Evolutionary conservation across 2,888 invertebrate genomes (phyloP), one percentile per base, ranked within the genome.

Genomic region (Hyppa rectilinea): DNA sequence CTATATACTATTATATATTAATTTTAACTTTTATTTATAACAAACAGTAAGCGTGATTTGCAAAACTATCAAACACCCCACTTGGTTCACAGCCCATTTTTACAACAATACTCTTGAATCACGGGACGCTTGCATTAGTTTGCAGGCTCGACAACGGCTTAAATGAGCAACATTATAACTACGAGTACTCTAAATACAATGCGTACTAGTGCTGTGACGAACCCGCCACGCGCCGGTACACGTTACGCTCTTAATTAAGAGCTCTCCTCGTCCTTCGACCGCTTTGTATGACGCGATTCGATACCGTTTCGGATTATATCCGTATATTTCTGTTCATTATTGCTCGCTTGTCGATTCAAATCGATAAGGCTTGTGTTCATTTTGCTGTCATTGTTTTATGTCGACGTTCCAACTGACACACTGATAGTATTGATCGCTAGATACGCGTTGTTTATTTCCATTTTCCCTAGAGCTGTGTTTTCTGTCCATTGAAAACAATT

Each of bases 241-340:
- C 87, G 90, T 81, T 85, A 72, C 83, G 74, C 75, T 80, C 71
- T 82, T 93, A 92, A 93, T 93, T 91, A 93, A 93, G 90, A 85
- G 87, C 87, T 83, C 88, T 88, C 83, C 65, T 65, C 80, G 78
- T 73, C 73, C 78, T 83, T 80, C 86, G 83, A 85, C 73, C 81
- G 69, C 73, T 80, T 75, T 83, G 72, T 70, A 74, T 47, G 64
- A 38, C 71, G 64, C 74, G 75, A 78, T 85, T 84, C 72, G 80
- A 76, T 85, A 81, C 80, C 55, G 76, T 71, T 66, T 77, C 66
- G 58, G 69, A 70, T 70, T n/a, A 23, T 58, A 68, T 49, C 36
- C 29, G 45, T n/a, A 17, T 63, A 61, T 80, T 84, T 55, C 65
- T 49, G 63, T 78, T 74, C 81, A 81, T 78, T 67, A 58, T 78